Conservation (phyloP, 2,113 vertebrate species). For the Neofelis nebulosa region DNA sequence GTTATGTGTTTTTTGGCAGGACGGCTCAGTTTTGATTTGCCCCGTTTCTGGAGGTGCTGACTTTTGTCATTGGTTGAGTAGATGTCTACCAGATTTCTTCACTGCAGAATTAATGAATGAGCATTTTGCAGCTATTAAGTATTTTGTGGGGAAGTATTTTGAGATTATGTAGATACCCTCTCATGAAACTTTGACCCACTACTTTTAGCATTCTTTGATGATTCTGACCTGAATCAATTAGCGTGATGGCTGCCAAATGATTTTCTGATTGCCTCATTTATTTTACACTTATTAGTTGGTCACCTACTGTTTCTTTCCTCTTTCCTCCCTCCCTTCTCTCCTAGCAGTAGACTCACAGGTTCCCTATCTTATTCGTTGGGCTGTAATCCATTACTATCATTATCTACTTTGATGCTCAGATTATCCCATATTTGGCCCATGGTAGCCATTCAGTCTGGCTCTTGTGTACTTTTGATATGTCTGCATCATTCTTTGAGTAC, state of each 20-base stretch:
- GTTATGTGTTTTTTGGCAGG: neutral
- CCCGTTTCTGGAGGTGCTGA: neutral
- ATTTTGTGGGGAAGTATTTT: neutral
- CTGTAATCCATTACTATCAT: neutral
- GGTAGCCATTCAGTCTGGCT: neutral
- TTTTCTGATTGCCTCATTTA: neutral
- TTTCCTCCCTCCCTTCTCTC: neutral
- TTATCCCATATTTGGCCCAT: neutral
- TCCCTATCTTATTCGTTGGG: neutral
- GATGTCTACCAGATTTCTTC: neutral
- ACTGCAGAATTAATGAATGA: neutral
- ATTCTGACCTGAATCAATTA: neutral
- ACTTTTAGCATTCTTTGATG: constrained; percentile 6
- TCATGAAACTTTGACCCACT: neutral
- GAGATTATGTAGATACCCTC: neutral
- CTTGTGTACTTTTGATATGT: neutral
- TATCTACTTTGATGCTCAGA: neutral
- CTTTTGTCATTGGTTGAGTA: neutral
- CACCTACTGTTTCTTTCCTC: neutral
- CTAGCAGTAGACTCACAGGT: neutral
- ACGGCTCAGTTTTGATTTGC: neutral
- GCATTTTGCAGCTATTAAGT: neutral
- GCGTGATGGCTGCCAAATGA: neutral
- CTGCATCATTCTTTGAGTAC: neutral
- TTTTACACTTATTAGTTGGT: neutral